Conservation (phyloP, 2,888 invertebrate species). For the Lithophane semibrunnea region DNA sequence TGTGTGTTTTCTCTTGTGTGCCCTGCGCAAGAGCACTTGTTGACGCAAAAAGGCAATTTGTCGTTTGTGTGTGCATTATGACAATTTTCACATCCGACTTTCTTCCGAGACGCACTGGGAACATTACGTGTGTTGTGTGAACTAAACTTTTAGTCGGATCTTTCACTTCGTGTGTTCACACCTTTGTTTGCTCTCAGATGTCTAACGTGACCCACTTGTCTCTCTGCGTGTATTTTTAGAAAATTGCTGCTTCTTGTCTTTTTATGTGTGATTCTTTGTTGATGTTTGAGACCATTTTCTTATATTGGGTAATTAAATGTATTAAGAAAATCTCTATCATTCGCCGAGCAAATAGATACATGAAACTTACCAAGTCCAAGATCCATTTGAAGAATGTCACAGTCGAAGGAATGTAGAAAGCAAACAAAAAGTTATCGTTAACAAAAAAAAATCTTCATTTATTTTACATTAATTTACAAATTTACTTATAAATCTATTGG, state of each 20-base stretch:
- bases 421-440: conserved; percentile 76
- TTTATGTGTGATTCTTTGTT: conserved; percentile 47
- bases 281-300: conserved; percentile 36
- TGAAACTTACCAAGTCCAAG: conserved; percentile 24
- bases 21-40: conserved; percentile 72
- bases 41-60: conserved; percentile 83
- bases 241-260: conserved; percentile 51
- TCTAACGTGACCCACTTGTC: conserved; percentile 72
- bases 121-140: conserved; percentile 76
- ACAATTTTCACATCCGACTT: conserved; percentile 90
- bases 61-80: conserved; percentile 84
- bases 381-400: neutral
- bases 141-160: conserved; percentile 72
- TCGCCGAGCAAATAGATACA: conserved; percentile 12
- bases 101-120: conserved; percentile 80
- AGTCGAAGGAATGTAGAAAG: conserved; percentile 46
- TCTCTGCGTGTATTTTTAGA: conserved; percentile 65
- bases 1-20: conserved; percentile 77
- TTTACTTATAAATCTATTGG: conserved; percentile 77
- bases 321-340: neutral
- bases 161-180: conserved; percentile 78
- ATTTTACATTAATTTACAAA: conserved; percentile 90
- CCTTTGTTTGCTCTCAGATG: conserved; percentile 84
- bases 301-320: neutral
- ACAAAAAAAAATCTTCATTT: conserved; percentile 89